Percentiles rank a stretch among this genome's conserved stretches.
These are phyloP conservation scores for Podarcis cretensis DNA, from an alignment of 2,113 vertebrate genomes.

Conservation along the genomic window DNA sequence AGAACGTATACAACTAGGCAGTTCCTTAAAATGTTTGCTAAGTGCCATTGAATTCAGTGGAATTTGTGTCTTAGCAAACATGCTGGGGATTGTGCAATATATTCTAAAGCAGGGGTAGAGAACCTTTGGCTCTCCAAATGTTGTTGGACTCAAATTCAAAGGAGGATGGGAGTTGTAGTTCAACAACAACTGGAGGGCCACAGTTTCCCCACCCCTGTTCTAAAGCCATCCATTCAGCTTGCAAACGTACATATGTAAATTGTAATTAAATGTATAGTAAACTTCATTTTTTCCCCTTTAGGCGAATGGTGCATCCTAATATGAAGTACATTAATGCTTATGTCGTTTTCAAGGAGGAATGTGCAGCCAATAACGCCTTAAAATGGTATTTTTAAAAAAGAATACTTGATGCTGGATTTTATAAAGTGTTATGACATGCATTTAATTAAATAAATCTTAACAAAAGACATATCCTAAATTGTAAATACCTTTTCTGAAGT, in stretches of 20 bases:
- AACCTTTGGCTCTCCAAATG: not conserved
- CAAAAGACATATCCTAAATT: not conserved
- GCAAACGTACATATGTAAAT: not conserved
- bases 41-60: not conserved
- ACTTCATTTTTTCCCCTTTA: constrained; percentile 47
- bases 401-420: not conserved
- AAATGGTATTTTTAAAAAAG: constrained; percentile 75
- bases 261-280: not conserved
- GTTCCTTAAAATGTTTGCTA: not conserved
- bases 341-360: constrained; percentile 88
- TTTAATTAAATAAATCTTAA: not conserved
- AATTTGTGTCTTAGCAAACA: not conserved
- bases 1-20: not conserved
- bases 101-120: not conserved
- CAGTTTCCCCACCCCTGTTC: too few species aligned
- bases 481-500: not conserved
- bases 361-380: constrained; percentile 78
- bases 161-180: not conserved
- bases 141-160: not conserved
- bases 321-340: constrained; percentile 91
- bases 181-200: too few species aligned
- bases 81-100: not conserved
- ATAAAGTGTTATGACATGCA: not conserved
- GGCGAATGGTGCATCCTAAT: constrained; percentile 87
- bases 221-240: not conserved